Evolutionary conservation across 2,888 invertebrate genomes (phyloP).

Genomic region (Flabesymbios commensalis): DNA sequence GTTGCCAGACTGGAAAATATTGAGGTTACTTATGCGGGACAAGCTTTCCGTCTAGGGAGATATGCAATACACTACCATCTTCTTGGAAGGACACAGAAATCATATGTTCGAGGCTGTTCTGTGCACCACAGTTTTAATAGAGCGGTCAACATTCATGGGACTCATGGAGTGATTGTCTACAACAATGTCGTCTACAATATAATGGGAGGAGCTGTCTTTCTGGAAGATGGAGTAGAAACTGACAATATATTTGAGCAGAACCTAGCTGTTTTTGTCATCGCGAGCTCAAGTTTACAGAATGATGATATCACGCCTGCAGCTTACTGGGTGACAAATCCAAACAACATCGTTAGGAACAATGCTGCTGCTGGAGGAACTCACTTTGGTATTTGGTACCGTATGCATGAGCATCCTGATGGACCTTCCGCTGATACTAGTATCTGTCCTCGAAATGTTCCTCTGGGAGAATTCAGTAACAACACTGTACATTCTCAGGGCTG

Average conservation of each 20-base stretch:
- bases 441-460: constrained; percentile 29
- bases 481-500: constrained; percentile 40
- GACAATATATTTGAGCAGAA: constrained; percentile 36
- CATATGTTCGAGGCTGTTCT: constrained; percentile 33
- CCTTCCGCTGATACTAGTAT: constrained; percentile 31
- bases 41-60: constrained; percentile 41
- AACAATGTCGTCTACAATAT: constrained; percentile 36
- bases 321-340: constrained; percentile 39
- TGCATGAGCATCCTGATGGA: constrained; percentile 39
- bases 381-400: constrained; percentile 42
- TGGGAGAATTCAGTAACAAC: constrained; percentile 35
- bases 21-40: constrained; percentile 35
- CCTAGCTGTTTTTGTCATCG: constrained; percentile 28
- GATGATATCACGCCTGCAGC: constrained; percentile 42
- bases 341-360: constrained; percentile 36
- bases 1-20: constrained; percentile 21
- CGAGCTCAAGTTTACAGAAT: constrained; percentile 35
- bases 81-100: constrained; percentile 33
- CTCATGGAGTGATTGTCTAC: constrained; percentile 21
- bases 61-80: constrained; percentile 44
- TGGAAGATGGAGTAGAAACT: constrained; percentile 39
- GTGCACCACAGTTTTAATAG: constrained; percentile 38
- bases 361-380: constrained; percentile 40
- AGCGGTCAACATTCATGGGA: constrained; percentile 40
- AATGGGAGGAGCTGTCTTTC: constrained; percentile 41